Conservation (phyloP, 92 coral and sea anemone species). For the Epizoanthus stellaris region DNA sequence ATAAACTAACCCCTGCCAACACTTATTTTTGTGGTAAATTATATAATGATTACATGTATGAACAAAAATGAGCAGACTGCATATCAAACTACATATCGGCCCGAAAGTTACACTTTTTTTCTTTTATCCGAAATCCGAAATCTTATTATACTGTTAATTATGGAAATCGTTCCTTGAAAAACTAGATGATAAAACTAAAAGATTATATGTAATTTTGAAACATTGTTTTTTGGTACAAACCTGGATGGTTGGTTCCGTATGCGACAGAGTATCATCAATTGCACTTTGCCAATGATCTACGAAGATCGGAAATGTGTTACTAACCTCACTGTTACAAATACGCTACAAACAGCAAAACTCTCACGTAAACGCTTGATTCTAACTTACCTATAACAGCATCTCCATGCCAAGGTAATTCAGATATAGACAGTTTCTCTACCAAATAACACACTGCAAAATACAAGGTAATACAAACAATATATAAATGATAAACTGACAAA, state of each 20-base stretch:
- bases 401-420: constrained; percentile 84
- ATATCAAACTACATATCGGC: no score
- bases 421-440: constrained; percentile 82
- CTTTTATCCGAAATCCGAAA: not conserved
- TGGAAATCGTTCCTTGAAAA: not conserved
- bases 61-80: no score
- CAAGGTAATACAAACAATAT: constrained; percentile 1
- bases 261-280: constrained; percentile 83
- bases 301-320: not conserved
- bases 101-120: not conserved
- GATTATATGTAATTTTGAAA: not conserved
- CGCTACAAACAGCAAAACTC: not conserved
- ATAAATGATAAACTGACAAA: not conserved
- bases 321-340: not conserved
- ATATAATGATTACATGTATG: no score
- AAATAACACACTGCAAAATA: constrained; percentile 81
- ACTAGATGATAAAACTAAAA: not conserved
- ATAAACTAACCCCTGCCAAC: no score
- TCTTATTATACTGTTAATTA: not conserved
- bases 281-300: constrained; percentile 81
- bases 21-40: no score
- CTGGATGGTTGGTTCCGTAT: constrained; percentile 89
- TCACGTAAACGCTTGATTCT: not conserved
- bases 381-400: constrained; percentile 76
- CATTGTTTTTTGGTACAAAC: constrained; percentile 37